Conservation (phyloP, 2,888 invertebrate genomes). For the Homarus gammarus region DNA sequence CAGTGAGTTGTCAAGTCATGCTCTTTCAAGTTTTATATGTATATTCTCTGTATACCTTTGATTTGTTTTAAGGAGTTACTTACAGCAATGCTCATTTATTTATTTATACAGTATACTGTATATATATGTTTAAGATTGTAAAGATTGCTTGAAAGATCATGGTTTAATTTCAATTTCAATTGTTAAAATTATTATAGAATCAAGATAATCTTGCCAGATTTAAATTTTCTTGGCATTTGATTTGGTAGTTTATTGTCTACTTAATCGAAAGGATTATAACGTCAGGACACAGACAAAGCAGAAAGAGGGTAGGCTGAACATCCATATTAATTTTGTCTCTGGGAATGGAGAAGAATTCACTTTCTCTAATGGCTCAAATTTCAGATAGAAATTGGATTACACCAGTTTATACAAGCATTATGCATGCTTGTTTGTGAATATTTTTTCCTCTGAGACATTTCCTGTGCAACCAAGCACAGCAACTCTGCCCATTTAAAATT, state of each 20-base stretch:
- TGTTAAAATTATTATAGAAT: constrained; percentile 11
- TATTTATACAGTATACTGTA: too few relatives aligned
- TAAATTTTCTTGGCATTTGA: background rate
- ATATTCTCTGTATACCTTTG: background rate
- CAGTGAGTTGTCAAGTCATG: constrained; percentile 44
- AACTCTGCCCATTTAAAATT: too few relatives aligned
- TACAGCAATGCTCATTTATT: too few relatives aligned
- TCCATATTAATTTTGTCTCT: background rate
- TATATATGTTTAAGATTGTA: background rate
- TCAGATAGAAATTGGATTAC: too few relatives aligned
- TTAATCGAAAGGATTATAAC: constrained; percentile 3
- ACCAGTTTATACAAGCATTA: too few relatives aligned
- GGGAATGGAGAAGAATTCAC: constrained; percentile 7
- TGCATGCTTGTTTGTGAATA: too few relatives aligned
- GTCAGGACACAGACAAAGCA: constrained; percentile 12
- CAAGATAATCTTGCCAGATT: background rate
- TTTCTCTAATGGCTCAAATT: background rate
- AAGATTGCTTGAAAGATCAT: constrained; percentile 35
- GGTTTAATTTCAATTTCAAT: constrained; percentile 11
- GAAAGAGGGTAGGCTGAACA: constrained; percentile 19
- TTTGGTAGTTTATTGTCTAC: constrained; percentile 2
- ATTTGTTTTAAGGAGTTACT: too few relatives aligned
- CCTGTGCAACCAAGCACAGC: too few relatives aligned
- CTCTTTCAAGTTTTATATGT: constrained; percentile 43
- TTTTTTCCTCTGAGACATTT: too few relatives aligned